These are phyloP conservation scores for Hypselothyrea guttata DNA, from an alignment of 2,888 invertebrate genomes.

Conservation along the genomic window DNA sequence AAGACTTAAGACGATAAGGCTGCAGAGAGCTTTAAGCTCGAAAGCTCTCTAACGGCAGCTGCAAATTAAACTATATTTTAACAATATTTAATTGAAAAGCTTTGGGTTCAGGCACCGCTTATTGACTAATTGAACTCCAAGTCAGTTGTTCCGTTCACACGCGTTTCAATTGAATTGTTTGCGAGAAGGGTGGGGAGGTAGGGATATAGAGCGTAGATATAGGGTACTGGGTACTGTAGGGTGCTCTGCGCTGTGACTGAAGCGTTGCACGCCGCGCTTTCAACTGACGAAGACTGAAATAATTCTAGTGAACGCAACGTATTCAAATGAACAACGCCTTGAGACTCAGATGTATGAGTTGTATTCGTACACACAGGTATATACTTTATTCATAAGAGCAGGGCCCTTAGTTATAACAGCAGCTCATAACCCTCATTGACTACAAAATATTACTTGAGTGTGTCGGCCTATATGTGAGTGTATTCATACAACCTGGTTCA, in stretches of 20 bases:
- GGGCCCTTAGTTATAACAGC: conserved; percentile 17
- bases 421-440: conserved; percentile 18
- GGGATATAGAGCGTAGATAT: not conserved
- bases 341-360: conserved; percentile 23
- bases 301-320: conserved; percentile 7
- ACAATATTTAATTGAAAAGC: not conserved
- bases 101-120: too few species aligned
- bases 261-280: conserved; percentile 38
- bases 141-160: conserved; percentile 48
- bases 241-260: conserved; percentile 43
- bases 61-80: too few species aligned
- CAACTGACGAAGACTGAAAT: conserved; percentile 45
- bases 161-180: conserved; percentile 42
- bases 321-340: conserved; percentile 46
- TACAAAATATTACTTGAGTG: not conserved
- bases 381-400: not conserved
- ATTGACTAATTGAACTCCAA: conserved; percentile 1
- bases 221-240: too few species aligned
- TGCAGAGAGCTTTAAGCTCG: too few species aligned
- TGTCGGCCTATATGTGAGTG: not conserved
- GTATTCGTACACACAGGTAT: not conserved
- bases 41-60: not conserved
- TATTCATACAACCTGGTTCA: conserved; percentile 38
- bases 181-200: not conserved
- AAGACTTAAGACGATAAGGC: not conserved